phyloP scores from a whole-genome alignment of 2,888 invertebrate genomes.

The Microctonus aethiopoides region DNA sequence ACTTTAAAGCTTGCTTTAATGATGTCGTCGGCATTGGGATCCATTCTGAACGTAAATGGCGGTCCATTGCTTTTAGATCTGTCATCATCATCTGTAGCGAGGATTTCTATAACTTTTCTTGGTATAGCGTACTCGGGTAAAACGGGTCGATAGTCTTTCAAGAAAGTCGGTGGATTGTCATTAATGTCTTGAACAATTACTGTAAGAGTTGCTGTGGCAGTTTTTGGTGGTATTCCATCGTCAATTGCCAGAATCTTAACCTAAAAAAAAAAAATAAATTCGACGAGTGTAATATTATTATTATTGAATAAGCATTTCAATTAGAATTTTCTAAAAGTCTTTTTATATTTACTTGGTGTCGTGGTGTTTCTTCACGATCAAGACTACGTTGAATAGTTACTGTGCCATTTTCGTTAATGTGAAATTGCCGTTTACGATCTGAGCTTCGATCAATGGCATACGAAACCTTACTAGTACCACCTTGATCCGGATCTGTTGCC shows the following conservation, averaged over 20 bases:
- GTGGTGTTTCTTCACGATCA: conserved; percentile 93
- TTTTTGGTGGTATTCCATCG: conserved; percentile 92
- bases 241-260: conserved; percentile 96
- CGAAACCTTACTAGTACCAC: conserved; percentile 90
- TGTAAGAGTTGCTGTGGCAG: conserved; percentile 92
- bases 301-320: too few species aligned
- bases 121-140: conserved; percentile 93
- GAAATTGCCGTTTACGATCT: conserved; percentile 92
- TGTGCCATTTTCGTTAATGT: conserved; percentile 93
- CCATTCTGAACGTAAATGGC: conserved; percentile 94
- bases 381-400: conserved; percentile 92
- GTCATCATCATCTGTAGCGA: conserved; percentile 94
- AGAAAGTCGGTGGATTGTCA: conserved; percentile 93
- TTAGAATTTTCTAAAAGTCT: not conserved
- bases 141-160: conserved; percentile 92
- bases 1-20: conserved; percentile 95
- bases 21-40: conserved; percentile 93
- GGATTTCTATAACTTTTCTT: conserved; percentile 90
- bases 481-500: conserved; percentile 96
- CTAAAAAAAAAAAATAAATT: conserved; percentile 54
- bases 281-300: not conserved
- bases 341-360: conserved; percentile 79
- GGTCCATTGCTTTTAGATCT: conserved; percentile 95
- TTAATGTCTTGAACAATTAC: conserved; percentile 96
- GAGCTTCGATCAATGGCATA: conserved; percentile 93